phyloP scores from a whole-genome alignment of 2,888 invertebrate genomes.

The Metallyticus violacea region DNA sequence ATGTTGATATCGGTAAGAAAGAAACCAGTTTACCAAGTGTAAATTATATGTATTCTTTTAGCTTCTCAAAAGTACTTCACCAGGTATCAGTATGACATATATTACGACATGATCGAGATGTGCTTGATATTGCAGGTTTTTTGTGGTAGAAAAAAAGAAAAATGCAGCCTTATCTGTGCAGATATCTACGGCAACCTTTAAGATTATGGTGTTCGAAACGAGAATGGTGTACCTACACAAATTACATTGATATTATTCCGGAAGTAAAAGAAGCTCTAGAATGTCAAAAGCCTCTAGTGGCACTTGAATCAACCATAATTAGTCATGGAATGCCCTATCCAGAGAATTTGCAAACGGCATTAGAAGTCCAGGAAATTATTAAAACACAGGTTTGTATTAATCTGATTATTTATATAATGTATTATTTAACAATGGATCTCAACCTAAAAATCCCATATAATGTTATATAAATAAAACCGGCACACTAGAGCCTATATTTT shows the following conservation, averaged over 20 bases:
- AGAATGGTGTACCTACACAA: neutral
- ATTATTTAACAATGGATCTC: too few species aligned
- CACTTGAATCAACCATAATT: conserved; percentile 95
- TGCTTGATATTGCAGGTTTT: neutral
- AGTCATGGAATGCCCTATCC: conserved; percentile 98
- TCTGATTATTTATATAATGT: too few species aligned
- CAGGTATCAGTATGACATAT: too few species aligned
- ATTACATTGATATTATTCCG: conserved; percentile 31
- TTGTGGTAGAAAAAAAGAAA: neutral
- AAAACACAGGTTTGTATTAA: conserved; percentile 57
- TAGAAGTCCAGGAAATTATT: conserved; percentile 75
- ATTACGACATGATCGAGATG: too few species aligned
- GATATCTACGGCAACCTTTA: neutral
- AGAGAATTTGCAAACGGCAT: conserved; percentile 81
- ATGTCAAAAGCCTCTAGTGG: conserved; percentile 73
- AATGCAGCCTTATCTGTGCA: neutral
- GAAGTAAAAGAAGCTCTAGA: conserved; percentile 66
- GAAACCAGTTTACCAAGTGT: too few species aligned
- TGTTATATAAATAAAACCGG: too few species aligned
- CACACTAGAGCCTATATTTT: too few species aligned
- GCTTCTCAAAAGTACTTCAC: too few species aligned
- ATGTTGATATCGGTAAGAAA: too few species aligned
- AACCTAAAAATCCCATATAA: too few species aligned
- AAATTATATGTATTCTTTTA: too few species aligned
- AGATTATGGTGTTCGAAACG: neutral